Evolutionary conservation across 2,113 vertebrate genomes (phyloP), one percentile per base, ranked within the genome.

Genomic region (Tonatia bakeri): DNA sequence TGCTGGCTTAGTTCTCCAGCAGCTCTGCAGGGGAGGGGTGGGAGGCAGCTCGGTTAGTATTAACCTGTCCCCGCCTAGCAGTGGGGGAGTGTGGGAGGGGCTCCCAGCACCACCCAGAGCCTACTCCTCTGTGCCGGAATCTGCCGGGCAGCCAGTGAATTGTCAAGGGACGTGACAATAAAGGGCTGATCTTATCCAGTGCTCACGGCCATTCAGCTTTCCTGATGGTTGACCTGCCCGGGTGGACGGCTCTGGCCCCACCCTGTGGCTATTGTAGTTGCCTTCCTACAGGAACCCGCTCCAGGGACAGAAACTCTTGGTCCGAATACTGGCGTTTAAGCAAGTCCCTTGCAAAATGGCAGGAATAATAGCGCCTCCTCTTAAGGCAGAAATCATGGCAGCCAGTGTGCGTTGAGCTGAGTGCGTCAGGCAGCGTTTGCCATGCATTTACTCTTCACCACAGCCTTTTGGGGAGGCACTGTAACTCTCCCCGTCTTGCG

Each of bases 61-160:
- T 64, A 80, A 83, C 87, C 95, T 77, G 96, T 87, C 96, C 54
- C 96, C 86, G 40, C 95, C 97, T 87, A 28, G 14, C 15, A 26
- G 52, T 7, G 50, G 67, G 31, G 17, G 5, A 13, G 3, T 22
- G 43, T 61, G 85, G 94, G 75, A 14, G 69, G 81, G 90, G 86
- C 75, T 54, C 14, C 38, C 3, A 0, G 22, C 1, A 1, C 7
- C 54, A 1, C 47, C 2, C 43, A 81, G 75, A 61, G 40, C 92
- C 96, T 95, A 28, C 59, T 61, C 24, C 90, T 83, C 69, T 83
- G 93, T 84, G 95, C 36, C 12, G 33, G 45, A 33, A 22, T 14
- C 67, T 7, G 36, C 22, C 20, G 5, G 19, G 36, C n/a, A 13
- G 64, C 59, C 59, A 61, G 10, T 28, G 11, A 43, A 6, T 43